A percentile compares a stretch with the other conserved stretches of the same genome.
These are phyloP conservation scores for Monodelphis domestica DNA, from an alignment of 2,797 vertebrate species.

Conservation along the genomic window DNA sequence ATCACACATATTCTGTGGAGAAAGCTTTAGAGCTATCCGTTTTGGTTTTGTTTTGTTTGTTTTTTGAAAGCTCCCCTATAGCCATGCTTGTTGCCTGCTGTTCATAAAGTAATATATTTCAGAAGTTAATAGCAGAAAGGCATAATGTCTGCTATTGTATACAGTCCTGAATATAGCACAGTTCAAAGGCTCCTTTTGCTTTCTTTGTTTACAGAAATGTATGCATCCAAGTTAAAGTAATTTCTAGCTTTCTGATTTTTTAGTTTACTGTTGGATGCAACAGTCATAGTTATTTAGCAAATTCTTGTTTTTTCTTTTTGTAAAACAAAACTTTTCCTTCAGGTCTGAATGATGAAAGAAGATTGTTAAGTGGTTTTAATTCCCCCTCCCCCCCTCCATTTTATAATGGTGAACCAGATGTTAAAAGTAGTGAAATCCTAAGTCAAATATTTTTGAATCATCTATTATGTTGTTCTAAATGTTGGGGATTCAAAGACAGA, in stretches of 20 bases:
- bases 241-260: conserved; percentile 39
- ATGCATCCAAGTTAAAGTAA: conserved; percentile 41
- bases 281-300: not conserved
- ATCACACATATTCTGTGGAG: not conserved
- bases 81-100: conserved; percentile 62
- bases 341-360: not conserved
- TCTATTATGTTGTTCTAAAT: not conserved
- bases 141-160: conserved; percentile 38
- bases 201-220: conserved; percentile 22
- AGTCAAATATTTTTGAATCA: not conserved
- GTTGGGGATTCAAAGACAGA: not conserved
- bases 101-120: conserved; percentile 65
- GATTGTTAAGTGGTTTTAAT: not conserved
- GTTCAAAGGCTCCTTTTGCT: conserved; percentile 60
- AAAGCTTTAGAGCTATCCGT: conserved; percentile 49
- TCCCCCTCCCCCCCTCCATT: not conserved
- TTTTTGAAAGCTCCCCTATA: conserved; percentile 55
- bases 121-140: conserved; percentile 38
- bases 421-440: conserved; percentile 32
- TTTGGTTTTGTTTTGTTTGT: no score
- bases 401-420: conserved; percentile 70
- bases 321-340: not conserved
- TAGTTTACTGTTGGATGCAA: not conserved
- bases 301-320: not conserved
- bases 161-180: conserved; percentile 32